Conservation (phyloP, 2,797 vertebrate species). For the Smutsia gigantea region DNA sequence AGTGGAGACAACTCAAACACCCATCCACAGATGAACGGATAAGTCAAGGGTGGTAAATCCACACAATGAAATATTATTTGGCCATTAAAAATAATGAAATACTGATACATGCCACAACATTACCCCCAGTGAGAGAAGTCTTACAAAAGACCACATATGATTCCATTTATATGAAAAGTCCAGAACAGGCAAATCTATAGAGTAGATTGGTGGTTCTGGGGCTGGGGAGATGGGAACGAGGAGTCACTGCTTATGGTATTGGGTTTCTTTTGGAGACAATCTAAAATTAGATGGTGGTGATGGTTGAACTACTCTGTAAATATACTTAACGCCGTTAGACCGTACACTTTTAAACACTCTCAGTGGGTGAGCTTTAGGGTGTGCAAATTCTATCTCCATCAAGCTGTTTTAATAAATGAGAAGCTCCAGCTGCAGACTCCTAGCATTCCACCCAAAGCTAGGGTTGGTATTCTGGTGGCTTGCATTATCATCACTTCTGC, state of each 20-base stretch:
- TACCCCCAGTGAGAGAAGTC: no score
- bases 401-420: background rate
- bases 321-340: background rate
- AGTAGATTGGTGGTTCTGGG: rapidly evolving
- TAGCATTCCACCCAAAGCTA: rapidly evolving
- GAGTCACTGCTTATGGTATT: background rate
- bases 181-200: background rate
- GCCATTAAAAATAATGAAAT: background rate
- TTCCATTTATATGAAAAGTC: background rate
- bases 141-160: rapidly evolving
- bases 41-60: background rate
- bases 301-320: background rate
- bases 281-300: background rate
- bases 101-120: rapidly evolving
- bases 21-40: background rate
- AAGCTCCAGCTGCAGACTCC: background rate
- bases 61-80: background rate
- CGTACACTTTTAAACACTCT: background rate
- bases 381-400: background rate
- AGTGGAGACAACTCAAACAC: background rate
- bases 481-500: rapidly evolving
- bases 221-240: rapidly evolving
- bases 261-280: background rate
- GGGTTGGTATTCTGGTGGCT: rapidly evolving
- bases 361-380: background rate